These are phyloP conservation scores for Mus musculus DNA, from an alignment of 2,113 vertebrate species.

Conservation along the genomic window DNA sequence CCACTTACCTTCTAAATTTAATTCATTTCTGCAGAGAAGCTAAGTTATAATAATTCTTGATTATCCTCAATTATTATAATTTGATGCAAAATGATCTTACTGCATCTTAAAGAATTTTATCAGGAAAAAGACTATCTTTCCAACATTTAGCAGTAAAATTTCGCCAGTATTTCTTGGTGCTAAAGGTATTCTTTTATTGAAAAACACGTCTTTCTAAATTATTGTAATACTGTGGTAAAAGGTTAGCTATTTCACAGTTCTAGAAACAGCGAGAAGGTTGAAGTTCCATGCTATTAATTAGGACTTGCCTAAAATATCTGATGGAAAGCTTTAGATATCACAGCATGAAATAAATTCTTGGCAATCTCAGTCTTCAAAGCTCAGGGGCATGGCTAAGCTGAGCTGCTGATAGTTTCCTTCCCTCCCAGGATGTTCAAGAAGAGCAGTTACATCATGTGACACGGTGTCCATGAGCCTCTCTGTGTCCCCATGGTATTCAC, in stretches of 20 bases:
- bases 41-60: conserved; percentile 54
- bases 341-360: neutral
- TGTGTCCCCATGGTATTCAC: neutral
- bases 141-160: neutral
- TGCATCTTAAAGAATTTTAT: conserved; percentile 35
- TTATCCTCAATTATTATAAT: conserved; percentile 43
- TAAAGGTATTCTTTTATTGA: neutral
- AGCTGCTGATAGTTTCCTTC: neutral
- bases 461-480: no score
- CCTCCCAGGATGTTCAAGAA: neutral
- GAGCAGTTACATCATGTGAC: neutral
- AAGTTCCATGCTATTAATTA: neutral
- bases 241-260: neutral
- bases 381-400: neutral
- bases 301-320: neutral
- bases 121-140: neutral
- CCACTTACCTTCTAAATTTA: conserved; percentile 64
- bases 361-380: neutral
- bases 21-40: conserved; percentile 52
- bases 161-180: neutral
- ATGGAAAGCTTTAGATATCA: neutral
- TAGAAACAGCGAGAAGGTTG: neutral
- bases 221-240: neutral
- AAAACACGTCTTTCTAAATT: neutral
- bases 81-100: conserved; percentile 9